Conservation (phyloP, 2,797 vertebrate species). For the Uromys caudimaculatus region DNA sequence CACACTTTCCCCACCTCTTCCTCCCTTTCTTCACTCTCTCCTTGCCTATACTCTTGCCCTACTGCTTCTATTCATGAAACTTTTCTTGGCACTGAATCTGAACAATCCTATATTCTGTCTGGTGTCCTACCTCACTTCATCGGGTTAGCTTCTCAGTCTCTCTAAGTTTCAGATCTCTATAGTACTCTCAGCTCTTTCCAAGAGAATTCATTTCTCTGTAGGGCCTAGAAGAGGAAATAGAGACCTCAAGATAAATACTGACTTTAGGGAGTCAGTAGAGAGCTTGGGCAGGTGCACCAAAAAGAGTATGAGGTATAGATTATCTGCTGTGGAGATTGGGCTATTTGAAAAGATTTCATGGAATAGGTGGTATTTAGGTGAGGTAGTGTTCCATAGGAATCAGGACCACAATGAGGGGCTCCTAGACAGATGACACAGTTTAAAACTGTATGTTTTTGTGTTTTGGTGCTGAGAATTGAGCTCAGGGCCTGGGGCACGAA, state of each 20-base stretch:
- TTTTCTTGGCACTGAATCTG: conserved; percentile 40
- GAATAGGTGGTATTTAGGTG: conserved; percentile 34
- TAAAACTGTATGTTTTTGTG: neutral
- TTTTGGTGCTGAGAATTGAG: neutral
- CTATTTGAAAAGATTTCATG: conserved; percentile 46
- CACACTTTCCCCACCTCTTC: neutral
- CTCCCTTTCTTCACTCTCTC: neutral
- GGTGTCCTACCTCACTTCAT: conserved; percentile 7
- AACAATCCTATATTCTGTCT: neutral
- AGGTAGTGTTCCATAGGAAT: conserved; percentile 5
- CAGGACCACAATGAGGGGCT: neutral
- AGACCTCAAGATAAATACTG: conserved; percentile 29
- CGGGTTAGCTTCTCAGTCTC: neutral
- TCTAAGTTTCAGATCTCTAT: neutral
- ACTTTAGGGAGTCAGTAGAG: conserved; percentile 20
- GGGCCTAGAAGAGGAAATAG: conserved; percentile 28
- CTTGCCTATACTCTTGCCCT: neutral
- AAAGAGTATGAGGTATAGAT: neutral
- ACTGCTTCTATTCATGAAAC: neutral
- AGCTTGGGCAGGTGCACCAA: neutral
- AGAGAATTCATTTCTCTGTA: conserved; percentile 52
- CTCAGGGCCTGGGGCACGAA: neutral
- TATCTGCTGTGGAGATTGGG: neutral
- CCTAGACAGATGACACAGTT: neutral
- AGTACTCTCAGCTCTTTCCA: conserved; percentile 30